Evolutionary conservation across 2,888 invertebrate species (phyloP).

Genomic region (Mimas tiliae): DNA sequence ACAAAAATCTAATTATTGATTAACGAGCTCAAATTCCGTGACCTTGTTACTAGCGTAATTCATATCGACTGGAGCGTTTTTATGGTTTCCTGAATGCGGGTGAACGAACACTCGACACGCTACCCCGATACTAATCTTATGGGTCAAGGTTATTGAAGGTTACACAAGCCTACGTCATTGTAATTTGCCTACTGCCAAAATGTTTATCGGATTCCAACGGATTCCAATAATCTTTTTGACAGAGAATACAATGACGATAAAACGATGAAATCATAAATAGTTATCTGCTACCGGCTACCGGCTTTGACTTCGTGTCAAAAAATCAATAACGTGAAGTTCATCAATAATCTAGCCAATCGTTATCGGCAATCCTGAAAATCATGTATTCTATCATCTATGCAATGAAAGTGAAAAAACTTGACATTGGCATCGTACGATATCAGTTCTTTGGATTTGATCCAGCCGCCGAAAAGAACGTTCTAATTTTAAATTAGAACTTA

Average conservation of each 20-base stretch:
- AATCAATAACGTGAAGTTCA: no score
- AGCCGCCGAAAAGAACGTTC: slow-evolving; percentile 60
- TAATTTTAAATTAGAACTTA: slow-evolving; percentile 59
- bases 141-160: slow-evolving; percentile 40
- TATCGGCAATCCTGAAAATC: background rate
- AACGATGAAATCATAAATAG: background rate
- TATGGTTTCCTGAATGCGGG: slow-evolving; percentile 60
- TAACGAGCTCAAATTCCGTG: slow-evolving; percentile 14
- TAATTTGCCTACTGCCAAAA: background rate
- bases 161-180: slow-evolving; percentile 33
- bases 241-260: background rate
- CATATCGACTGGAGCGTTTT: slow-evolving; percentile 32
- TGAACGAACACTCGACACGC: slow-evolving; percentile 42
- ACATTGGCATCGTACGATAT: slow-evolving; percentile 61
- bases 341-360: background rate
- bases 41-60: slow-evolving; percentile 17
- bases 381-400: slow-evolving; percentile 42
- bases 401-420: slow-evolving; percentile 71
- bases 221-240: background rate
- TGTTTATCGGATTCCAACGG: background rate
- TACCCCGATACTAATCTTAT: slow-evolving; percentile 44
- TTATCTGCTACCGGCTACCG: no score
- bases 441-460: slow-evolving; percentile 64
- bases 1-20: slow-evolving; percentile 1
- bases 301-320: no score